A percentile compares a stretch with the other conserved stretches of the same genome.
Evolutionary conservation across 2,888 invertebrate genomes (phyloP).

Genomic region (Platycnemis pennipes): DNA sequence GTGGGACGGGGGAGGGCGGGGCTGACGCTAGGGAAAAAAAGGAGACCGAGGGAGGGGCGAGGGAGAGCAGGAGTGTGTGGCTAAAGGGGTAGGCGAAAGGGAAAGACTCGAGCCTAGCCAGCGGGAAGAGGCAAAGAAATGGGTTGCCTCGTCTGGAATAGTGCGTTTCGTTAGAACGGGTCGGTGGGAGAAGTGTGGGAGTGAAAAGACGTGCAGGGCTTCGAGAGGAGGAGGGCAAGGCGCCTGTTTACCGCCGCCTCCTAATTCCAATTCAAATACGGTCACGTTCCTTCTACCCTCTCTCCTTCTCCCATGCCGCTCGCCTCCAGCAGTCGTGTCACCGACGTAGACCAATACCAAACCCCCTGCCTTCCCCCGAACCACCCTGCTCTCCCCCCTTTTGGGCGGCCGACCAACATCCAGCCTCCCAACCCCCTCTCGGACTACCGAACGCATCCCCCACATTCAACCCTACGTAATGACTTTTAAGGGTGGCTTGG

Average conservation of each 20-base stretch:
- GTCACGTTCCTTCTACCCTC: conserved; percentile 14
- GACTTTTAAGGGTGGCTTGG: background rate
- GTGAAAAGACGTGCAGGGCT: background rate
- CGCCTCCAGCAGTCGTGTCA: background rate
- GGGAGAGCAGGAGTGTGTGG: background rate
- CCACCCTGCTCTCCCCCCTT: too few species aligned
- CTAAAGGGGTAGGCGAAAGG: background rate
- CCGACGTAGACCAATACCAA: background rate
- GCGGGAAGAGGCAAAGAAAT: background rate
- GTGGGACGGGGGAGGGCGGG: background rate
- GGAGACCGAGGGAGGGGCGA: background rate
- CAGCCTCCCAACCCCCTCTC: too few species aligned
- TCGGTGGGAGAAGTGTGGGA: too few species aligned
- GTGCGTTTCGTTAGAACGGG: too few species aligned
- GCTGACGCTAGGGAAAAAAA: background rate
- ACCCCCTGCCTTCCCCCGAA: background rate
- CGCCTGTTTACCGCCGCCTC: conserved; percentile 45
- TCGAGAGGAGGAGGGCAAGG: background rate
- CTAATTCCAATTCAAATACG: conserved; percentile 61
- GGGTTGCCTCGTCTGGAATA: background rate
- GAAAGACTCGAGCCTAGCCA: background rate
- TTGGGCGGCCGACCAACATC: too few species aligned
- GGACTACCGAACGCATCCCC: too few species aligned
- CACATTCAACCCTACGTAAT: background rate
- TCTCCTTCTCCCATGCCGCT: background rate